phyloP scores from a whole-genome alignment of 2,113 vertebrate species.

The Cryptotis parvus region DNA sequence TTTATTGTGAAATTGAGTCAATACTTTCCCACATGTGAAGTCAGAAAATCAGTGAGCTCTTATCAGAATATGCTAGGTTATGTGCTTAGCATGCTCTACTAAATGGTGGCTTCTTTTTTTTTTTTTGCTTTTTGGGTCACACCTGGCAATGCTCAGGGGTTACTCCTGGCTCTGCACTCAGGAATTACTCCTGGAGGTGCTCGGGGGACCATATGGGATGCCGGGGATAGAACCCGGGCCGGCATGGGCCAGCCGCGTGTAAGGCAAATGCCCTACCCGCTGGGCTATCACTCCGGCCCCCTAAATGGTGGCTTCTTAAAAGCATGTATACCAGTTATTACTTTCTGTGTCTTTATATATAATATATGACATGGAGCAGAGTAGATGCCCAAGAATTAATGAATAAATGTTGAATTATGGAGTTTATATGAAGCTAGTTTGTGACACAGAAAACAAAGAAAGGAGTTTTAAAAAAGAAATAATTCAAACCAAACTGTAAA shows the following conservation, averaged over 20 bases:
- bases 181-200: too few relatives aligned
- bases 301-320: conserved; percentile 26
- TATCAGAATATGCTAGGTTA: not conserved
- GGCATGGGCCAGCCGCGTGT: too few relatives aligned
- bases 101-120: too few relatives aligned
- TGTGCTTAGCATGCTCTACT: conserved; percentile 1
- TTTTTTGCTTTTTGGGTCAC: too few relatives aligned
- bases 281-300: too few relatives aligned
- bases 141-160: too few relatives aligned
- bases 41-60: conserved; percentile 5
- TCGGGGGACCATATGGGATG: too few relatives aligned
- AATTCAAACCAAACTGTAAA: not conserved
- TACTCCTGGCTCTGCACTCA: too few relatives aligned
- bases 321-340: conserved; percentile 23
- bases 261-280: too few relatives aligned
- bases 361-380: not conserved
- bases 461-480: not conserved
- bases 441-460: not conserved
- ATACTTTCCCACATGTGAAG: not conserved
- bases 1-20: not conserved
- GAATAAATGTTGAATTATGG: not conserved
- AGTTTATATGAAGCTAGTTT: not conserved
- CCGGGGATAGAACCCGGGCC: too few relatives aligned
- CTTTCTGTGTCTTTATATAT: conserved; percentile 27
- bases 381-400: not conserved